phyloP scores from a whole-genome alignment of 1,140 invertebrate genomes.

The Macrotrachela quadricornifera region DNA sequence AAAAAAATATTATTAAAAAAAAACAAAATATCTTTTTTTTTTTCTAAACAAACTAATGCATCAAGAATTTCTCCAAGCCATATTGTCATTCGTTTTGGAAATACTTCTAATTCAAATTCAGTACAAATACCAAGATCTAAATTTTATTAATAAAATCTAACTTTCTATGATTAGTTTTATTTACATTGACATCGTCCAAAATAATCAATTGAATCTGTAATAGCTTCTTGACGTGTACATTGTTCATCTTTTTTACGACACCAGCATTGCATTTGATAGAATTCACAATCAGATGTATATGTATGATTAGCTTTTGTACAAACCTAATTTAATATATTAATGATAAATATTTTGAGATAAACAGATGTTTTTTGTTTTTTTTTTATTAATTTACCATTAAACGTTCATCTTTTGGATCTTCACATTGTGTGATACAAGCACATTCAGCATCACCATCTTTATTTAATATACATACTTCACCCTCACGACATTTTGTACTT shows the following conservation, averaged over 20 bases:
- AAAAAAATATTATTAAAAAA: no score
- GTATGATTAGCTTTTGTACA: slow-evolving; percentile 2
- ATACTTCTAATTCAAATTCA: neutral
- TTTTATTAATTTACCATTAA: neutral
- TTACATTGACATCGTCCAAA: slow-evolving; percentile 7
- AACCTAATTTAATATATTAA: neutral
- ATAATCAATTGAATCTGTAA: slow-evolving; percentile 4
- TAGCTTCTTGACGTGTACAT: neutral
- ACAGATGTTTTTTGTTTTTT: no score
- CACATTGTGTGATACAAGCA: slow-evolving; percentile 4
- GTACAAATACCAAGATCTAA: slow-evolving; percentile 3
- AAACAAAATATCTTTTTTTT: no score
- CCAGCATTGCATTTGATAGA: slow-evolving; percentile 1
- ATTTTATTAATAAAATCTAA: neutral
- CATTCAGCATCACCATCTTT: neutral
- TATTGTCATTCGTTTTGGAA: slow-evolving; percentile 6
- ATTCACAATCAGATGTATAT: slow-evolving; percentile 2
- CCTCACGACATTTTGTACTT: neutral
- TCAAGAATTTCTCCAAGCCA: slow-evolving; percentile 1
- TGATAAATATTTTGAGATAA: no score
- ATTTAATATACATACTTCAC: neutral
- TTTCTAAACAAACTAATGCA: neutral
- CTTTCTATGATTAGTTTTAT: neutral
- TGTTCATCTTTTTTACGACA: neutral
- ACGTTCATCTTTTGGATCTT: slow-evolving; percentile 2